Evolutionary conservation across 92 coral and sea anemone species (phyloP), one percentile per base, ranked within the genome.

Genomic region (Bergia sp.): DNA sequence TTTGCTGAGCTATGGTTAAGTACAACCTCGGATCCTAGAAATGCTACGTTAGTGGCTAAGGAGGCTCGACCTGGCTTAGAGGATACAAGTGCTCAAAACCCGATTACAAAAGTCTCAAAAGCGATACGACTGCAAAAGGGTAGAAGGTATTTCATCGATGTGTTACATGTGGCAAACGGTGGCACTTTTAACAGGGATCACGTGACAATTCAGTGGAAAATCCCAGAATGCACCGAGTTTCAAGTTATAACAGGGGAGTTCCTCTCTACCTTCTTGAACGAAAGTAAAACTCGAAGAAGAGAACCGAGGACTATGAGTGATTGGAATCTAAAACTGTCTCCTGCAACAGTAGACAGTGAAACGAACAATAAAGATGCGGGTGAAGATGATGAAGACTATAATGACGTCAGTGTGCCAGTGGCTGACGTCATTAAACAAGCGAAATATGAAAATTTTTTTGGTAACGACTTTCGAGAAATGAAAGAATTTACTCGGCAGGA

Each of bases 1-100:
- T 89, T 91, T 82, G 93, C 95, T 16, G 98, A 96, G 77, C 75
- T 96, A 21, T 96, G 97, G 97, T 79, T 96, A 7, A 91, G 98
- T 37, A 78, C 41, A 49, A 82, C 88, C 67, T 79, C 66, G 36
- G 92, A 91, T 41, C 91, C 91, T 13, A 61, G 55, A 37, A 82
- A 90, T 41, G 93, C 92, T 71, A 81, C 80, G 21, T 87, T 96
- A n/a, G 23, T 90, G 16, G 92, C 94, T 39, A 93, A 93, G 81
- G 86, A 80, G 21, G 93, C 91, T n/a, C 80, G 87, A 43, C 66
- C 87, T 57, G 53, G 61, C 66, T 67, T 40, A 29, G 75, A 85
- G n/a, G 58, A 79, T 18, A 1, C 53, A 9, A 76, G 37, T 3
- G 36, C 88, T 6, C 73, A 77, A 49, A 77, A 43, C 11, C 50